Evolutionary conservation across 2,797 vertebrate species (phyloP).

Genomic region (Catamblyrhynchus diadema): DNA sequence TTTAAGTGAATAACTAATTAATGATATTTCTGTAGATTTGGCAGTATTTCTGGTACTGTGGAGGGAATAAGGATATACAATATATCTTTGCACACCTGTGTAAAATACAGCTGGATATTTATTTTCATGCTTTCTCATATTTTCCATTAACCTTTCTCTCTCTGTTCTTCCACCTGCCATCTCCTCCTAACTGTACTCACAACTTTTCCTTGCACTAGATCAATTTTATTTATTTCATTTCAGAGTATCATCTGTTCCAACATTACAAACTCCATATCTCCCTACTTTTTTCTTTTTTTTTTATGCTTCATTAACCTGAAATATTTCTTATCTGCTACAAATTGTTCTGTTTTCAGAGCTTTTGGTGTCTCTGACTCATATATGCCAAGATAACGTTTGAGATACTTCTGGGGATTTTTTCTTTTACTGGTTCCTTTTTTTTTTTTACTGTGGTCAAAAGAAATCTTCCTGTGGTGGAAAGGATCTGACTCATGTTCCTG

Average conservation of each 20-base stretch:
- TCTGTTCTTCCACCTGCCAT: background rate
- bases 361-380: background rate
- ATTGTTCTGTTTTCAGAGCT: background rate
- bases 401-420: background rate
- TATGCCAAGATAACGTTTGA: background rate
- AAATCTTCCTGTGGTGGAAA: background rate
- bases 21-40: background rate
- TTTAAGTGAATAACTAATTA: background rate
- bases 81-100: background rate
- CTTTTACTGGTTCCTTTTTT: background rate
- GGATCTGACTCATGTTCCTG: background rate
- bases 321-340: background rate
- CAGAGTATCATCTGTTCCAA: background rate
- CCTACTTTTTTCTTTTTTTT: background rate
- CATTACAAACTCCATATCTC: background rate
- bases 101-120: background rate
- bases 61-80: background rate
- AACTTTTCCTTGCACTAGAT: background rate
- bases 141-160: background rate
- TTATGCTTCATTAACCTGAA: background rate
- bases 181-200: background rate
- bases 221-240: background rate
- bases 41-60: background rate
- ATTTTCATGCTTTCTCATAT: background rate
- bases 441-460: background rate